Base-by-base conservation (phyloP, 2,113 vertebrate species). In the Coturnix japonica region DNA sequence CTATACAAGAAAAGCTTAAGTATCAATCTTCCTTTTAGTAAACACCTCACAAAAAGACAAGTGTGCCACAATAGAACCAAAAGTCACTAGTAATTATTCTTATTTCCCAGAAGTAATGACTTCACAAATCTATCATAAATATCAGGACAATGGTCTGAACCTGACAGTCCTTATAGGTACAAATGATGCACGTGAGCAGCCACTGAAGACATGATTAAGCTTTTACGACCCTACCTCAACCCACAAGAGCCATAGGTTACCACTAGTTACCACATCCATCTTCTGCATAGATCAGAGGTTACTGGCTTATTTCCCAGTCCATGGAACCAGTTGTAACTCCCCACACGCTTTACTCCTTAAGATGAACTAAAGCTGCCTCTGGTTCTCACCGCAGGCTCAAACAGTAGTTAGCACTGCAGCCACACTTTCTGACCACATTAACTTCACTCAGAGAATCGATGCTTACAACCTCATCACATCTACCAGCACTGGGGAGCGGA, bases 401-500 rank as follows among this genome's bases (percentile, higher is more conserved):
- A 31, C n/a, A 46, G 13, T 16, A 4, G 49, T 14, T 41, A 65
- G 41, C 19, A 31, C 41, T 28, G 43, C 39, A 26, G 30, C 59
- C 44, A 60, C 13, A 16, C 25, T 59, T 33, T 25, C 28, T 39
- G 37, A 39, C 53, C 26, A 41, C 9, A 0, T 11, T 31, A 8
- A 10, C 61, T 20, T 54, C 23, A 61, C 8, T 46, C 39, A 22
- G 63, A 22, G 39, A 44, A 19, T 20, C 30, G 2, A n/a, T 5
- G 9, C 11, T 41, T 47, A 54, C 47, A 46, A 80, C 67, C 1
- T 0, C 44, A 47, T 20, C 19, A 12, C 3, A 0, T 11, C 5
- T 6, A 22, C 8, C 59, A 67, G 19, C 1, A 0, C 23, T 35
- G 0, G 7, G 28, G 26, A 39, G 11, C 1, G 20, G 44, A 25